Evolutionary conservation across 1,140 invertebrate genomes (phyloP), one percentile per base, ranked within the genome.

Genomic region (Delia radicum): DNA sequence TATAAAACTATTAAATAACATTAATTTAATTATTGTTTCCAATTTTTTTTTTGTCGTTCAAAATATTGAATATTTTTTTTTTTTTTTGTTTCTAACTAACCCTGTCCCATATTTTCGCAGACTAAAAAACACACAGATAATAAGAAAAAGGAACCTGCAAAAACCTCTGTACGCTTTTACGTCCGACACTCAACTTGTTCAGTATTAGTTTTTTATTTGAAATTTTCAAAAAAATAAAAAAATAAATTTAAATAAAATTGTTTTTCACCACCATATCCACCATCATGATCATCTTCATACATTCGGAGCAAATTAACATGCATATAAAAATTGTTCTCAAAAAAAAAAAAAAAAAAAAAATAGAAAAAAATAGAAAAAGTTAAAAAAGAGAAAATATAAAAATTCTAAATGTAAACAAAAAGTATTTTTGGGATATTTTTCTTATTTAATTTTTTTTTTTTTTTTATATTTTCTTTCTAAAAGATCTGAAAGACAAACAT

Each of bases 101-200:
- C 77, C 77, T 77, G 77, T 75, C 77, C 77, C 77, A 77, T 75
- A 75, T 77, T 76, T 55, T 55, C 48, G 67, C 63, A 42, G 71
- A 13, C 28, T 61, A 31, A 15, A 69, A 21, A 46, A 46, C 27
- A 63, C 55, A 74, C 46, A 24, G n/a, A 55, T 18, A 31, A 48
- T n/a, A 73, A 76, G 27, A 71, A 69, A 7, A 74, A 27, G 55
- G 65, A 73, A n/a, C 28, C 69, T 18, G 42, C 46, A 71, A 21
- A 67, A 27, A 26, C 33, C 26, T 62, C 46, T 67, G 74, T 46
- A 71, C 76, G 76, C 65, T 73, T 74, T 67, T 74, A 42, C 76
- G 76, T 77, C 73, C 76, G 63, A 74, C 65, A 74, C 33, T 77
- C 76, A 73, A 77, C 76, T 77, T 77, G 73, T 48, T 74, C 33